phyloP scores from a whole-genome alignment of 2,797 vertebrate species.

The Rhinella marina region DNA sequence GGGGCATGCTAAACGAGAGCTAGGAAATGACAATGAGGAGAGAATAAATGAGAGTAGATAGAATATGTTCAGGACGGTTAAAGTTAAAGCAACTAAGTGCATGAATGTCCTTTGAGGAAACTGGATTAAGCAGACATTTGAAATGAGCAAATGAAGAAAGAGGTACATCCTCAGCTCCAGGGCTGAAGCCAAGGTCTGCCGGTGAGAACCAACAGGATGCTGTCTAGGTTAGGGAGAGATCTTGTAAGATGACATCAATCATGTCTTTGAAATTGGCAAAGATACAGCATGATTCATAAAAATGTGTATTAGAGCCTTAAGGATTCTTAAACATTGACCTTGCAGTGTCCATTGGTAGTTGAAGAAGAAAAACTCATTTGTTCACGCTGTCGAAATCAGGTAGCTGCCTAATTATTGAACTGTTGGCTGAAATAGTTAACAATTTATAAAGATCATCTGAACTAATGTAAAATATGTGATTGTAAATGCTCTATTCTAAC shows the following conservation, averaged over 20 bases:
- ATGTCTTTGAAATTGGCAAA: conserved; percentile 34
- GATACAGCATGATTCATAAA: conserved; percentile 14
- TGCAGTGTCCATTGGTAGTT: background rate
- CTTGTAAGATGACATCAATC: conserved; percentile 25
- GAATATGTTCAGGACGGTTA: background rate
- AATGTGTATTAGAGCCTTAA: conserved; percentile 9
- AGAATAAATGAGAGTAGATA: background rate
- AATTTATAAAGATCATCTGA: background rate
- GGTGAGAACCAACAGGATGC: conserved; percentile 16
- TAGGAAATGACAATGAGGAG: background rate
- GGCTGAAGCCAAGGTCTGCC: conserved; percentile 9
- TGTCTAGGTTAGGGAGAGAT: conserved; percentile 7
- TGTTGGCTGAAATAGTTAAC: background rate
- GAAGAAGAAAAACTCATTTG: background rate
- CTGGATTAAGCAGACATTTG: conserved; percentile 4
- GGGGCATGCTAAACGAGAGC: background rate
- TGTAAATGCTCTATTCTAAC: background rate
- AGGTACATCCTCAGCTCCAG: conserved; percentile 17
- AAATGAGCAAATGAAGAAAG: conserved; percentile 19
- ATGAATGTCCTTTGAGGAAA: background rate
- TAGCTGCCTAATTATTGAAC: background rate
- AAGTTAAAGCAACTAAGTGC: background rate
- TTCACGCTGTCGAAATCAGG: too few relatives aligned
- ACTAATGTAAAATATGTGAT: background rate
- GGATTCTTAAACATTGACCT: conserved; percentile 18